phyloP scores from a whole-genome alignment of 1,140 invertebrate species.

The Cydia amplana region DNA sequence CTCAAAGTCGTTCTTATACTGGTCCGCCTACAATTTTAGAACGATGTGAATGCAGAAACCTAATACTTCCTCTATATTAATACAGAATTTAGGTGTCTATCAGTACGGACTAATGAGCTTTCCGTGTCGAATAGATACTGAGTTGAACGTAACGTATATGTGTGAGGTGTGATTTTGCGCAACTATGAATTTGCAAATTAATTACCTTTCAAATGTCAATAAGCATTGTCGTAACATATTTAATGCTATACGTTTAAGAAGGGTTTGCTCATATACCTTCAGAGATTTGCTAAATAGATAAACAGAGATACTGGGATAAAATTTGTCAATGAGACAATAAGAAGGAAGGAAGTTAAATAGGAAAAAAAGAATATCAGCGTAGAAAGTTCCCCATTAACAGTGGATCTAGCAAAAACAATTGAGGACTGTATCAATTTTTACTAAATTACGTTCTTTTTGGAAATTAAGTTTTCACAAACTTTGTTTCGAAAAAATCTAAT shows the following conservation, averaged over 20 bases:
- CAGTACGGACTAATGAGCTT: constrained; percentile 17
- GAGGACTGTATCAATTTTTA: too few species aligned
- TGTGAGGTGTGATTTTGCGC: not conserved
- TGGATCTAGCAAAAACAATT: too few species aligned
- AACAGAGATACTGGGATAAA: too few species aligned
- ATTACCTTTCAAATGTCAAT: not conserved
- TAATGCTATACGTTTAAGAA: not conserved
- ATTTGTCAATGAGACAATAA: too few species aligned
- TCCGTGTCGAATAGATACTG: constrained; percentile 20
- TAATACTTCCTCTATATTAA: not conserved
- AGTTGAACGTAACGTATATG: not conserved
- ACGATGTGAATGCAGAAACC: not conserved
- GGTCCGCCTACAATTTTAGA: not conserved
- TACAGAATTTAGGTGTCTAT: constrained; percentile 1
- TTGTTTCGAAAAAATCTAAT: too few species aligned
- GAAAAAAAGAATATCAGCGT: too few species aligned
- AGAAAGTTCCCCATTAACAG: too few species aligned
- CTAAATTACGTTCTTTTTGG: too few species aligned
- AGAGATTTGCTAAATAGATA: too few species aligned
- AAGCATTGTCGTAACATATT: not conserved
- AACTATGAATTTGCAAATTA: constrained; percentile 5
- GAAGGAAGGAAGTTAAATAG: too few species aligned
- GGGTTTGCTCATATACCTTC: not conserved
- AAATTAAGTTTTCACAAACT: too few species aligned
- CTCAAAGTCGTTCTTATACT: not conserved